Base-by-base conservation (phyloP, 2,113 vertebrate species). In the Perognathus longimembris region DNA sequence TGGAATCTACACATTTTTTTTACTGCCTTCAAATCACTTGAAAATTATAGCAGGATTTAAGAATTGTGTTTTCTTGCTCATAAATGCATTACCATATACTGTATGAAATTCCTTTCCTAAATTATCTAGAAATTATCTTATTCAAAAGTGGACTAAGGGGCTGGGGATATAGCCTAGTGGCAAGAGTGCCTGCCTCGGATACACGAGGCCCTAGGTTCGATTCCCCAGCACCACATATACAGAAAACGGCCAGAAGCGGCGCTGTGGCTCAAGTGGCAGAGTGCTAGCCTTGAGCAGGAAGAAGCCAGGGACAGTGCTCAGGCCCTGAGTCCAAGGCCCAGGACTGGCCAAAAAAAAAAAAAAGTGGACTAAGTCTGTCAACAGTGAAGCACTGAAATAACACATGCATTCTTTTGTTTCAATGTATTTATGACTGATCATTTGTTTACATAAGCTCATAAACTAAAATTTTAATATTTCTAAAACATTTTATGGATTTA, bases 361-460 rank as follows among this genome's bases (percentile, higher is more conserved):
- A 45, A 45, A 45, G 1, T 45, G 45, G 50, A 18, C 11, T 54
- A 54, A 45, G 45, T 94, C n/a, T 78, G 11, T 38, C 20, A 73
- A 20, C 34, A 82, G 66, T 74, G 18, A 10, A 54, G 14, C 50
- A 22, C 73, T 80, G 3, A 82, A 85, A 50, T 66, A 73, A 77
- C 34, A 54, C 40, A 38, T 5, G 5, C 54, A 45, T 45, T 50
- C 84, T 45, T 64, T 81, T 89, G 12, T 86, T 66, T 78, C 61
- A 66, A 64, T 70, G 21, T 82, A 75, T 3, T 1, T 5, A 54
- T 36, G 74, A 45, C 4, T 91, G 28, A 87, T 81, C 15, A 34
- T 83, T 89, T 93, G 26, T 93, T 93, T 78, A 38, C 7, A 83
- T 1, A 38, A 85, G 3, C 89, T 89, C 21, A 74, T 75, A 74